These are phyloP conservation scores for Nymphalis polychloros DNA, from an alignment of 2,888 invertebrate species.

Conservation along the genomic window DNA sequence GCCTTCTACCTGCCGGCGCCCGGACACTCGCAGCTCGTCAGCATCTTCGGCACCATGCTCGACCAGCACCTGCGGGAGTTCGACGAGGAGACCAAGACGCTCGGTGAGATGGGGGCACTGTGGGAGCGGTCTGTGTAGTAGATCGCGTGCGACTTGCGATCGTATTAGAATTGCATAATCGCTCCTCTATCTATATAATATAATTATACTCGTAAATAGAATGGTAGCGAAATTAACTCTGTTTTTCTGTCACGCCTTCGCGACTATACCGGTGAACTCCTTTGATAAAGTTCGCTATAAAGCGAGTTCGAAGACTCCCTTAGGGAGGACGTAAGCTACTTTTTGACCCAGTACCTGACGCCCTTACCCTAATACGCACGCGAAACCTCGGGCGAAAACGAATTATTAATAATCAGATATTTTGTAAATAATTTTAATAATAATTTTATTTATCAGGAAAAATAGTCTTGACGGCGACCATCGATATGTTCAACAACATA, in stretches of 20 bases:
- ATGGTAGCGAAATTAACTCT: too few relatives aligned
- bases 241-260: too few relatives aligned
- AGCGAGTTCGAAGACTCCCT: too few relatives aligned
- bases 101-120: slow-evolving; percentile 65
- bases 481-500: slow-evolving; percentile 89
- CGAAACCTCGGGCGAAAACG: too few relatives aligned
- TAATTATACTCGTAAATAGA: too few relatives aligned
- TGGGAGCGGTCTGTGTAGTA: too few relatives aligned
- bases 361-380: too few relatives aligned
- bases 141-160: neutral
- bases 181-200: too few relatives aligned
- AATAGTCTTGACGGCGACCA: slow-evolving; percentile 86
- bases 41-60: slow-evolving; percentile 93
- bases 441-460: slow-evolving; percentile 65
- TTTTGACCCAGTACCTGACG: too few relatives aligned
- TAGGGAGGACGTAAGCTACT: too few relatives aligned
- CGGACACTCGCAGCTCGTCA: slow-evolving; percentile 86
- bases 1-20: slow-evolving; percentile 85
- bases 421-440: neutral
- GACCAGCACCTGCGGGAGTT: slow-evolving; percentile 89
- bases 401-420: neutral
- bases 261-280: too few relatives aligned
- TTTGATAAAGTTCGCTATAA: too few relatives aligned
- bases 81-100: slow-evolving; percentile 88
- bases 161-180: neutral